A percentile compares a stretch with the other conserved stretches of the same genome.
These are phyloP conservation scores for Pseudochromis fuscus DNA, from an alignment of 2,797 vertebrate species.

Conservation along the genomic window DNA sequence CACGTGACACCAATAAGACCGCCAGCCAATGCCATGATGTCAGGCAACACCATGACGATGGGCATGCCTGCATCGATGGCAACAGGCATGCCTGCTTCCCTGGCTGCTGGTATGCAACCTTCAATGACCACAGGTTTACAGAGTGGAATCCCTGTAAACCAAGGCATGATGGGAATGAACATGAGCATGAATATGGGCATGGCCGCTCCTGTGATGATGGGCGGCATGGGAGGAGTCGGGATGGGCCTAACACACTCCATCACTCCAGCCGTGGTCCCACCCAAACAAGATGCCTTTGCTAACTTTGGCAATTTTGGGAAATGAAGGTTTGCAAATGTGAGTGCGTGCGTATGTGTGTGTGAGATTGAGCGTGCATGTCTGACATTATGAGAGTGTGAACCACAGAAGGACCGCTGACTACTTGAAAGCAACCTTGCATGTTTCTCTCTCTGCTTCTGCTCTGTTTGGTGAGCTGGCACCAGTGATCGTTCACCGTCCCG, in stretches of 20 bases:
- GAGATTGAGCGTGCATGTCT: constrained; percentile 51
- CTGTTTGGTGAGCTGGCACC: constrained; percentile 44
- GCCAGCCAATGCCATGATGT: constrained; percentile 84
- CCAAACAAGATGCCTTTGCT: constrained; percentile 99
- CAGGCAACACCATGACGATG: constrained; percentile 70
- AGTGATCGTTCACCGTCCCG: constrained; percentile 23
- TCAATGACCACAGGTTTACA: constrained; percentile 79
- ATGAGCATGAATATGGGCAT: constrained; percentile 87
- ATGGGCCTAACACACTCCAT: constrained; percentile 77
- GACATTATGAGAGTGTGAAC: constrained; percentile 43
- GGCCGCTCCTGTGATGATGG: constrained; percentile 86
- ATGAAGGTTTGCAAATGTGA: constrained; percentile 78
- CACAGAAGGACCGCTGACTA: constrained; percentile 65
- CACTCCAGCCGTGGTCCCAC: constrained; percentile 86
- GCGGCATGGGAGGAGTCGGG: constrained; percentile 82
- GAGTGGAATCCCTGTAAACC: constrained; percentile 77
- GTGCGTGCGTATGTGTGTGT: constrained; percentile 57
- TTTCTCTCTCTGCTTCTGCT: constrained; percentile 65
- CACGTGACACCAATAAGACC: constrained; percentile 85
- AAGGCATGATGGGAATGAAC: constrained; percentile 85
- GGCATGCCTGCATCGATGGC: constrained; percentile 77
- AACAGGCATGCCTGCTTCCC: constrained; percentile 58
- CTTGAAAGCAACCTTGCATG: constrained; percentile 74
- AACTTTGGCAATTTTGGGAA: constrained; percentile 99
- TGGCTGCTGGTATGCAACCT: constrained; percentile 85